Conservation (phyloP, 2,888 invertebrate species). For the Lasioglossum marginatum region DNA sequence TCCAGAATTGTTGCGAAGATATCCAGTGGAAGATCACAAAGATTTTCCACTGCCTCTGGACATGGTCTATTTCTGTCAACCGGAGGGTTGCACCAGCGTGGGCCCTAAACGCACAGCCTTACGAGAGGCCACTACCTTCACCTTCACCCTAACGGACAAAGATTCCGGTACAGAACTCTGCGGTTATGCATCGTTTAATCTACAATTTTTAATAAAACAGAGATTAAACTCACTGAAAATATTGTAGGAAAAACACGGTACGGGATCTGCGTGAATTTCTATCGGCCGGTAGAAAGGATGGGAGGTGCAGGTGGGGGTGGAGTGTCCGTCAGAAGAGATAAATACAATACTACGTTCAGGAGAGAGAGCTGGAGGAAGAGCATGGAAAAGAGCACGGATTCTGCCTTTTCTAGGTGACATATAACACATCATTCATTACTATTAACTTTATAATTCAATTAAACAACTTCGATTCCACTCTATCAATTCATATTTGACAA, state of each 20-base stretch:
- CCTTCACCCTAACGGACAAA: conserved; percentile 99
- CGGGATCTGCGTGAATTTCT: conserved; percentile 99
- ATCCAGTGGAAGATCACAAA: conserved; percentile 97
- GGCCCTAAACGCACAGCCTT: conserved; percentile 94
- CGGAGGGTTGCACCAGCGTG: conserved; percentile 98
- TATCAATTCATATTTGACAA: background rate
- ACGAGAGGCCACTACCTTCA: conserved; percentile 97
- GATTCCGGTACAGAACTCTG: conserved; percentile 91
- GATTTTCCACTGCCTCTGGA: conserved; percentile 99
- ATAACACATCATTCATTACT: conserved; percentile 40
- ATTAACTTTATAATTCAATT: background rate
- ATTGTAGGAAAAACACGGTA: conserved; percentile 92
- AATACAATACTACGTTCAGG: conserved; percentile 88
- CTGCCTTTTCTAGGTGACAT: conserved; percentile 95
- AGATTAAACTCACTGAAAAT: background rate
- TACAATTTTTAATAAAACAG: too few relatives aligned
- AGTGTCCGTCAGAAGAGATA: conserved; percentile 83
- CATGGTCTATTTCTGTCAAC: conserved; percentile 99
- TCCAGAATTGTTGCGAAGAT: conserved; percentile 97
- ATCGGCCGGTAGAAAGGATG: conserved; percentile 94
- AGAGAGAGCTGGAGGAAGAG: conserved; percentile 96
- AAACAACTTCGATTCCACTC: background rate
- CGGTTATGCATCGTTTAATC: background rate
- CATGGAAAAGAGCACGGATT: conserved; percentile 96
- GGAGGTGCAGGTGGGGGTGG: conserved; percentile 80